phyloP scores from a whole-genome alignment of 2,888 invertebrate species.

The Tyria jacobaeae region DNA sequence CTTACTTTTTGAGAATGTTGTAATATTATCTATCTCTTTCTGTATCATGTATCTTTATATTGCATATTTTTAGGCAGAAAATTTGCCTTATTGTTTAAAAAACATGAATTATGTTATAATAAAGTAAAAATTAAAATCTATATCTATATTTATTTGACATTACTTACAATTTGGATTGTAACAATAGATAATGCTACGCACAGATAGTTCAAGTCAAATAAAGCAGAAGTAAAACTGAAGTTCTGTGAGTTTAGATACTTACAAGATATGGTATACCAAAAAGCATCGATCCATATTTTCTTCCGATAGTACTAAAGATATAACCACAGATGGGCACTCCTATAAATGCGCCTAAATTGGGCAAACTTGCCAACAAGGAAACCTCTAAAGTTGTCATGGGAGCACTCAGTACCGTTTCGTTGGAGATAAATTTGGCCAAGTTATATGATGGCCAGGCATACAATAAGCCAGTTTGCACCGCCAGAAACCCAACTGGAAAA shows the following conservation, averaged over 20 bases:
- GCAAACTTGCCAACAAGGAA: constrained; percentile 72
- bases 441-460: constrained; percentile 79
- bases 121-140: too few relatives aligned
- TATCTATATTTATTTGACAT: too few relatives aligned
- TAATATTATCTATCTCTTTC: too few relatives aligned
- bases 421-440: constrained; percentile 68
- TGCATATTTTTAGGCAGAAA: too few relatives aligned
- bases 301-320: constrained; percentile 69
- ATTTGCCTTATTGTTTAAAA: too few relatives aligned
- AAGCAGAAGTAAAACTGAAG: too few relatives aligned
- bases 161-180: too few relatives aligned
- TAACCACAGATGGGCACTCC: constrained; percentile 72
- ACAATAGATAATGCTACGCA: too few relatives aligned
- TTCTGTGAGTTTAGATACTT: too few relatives aligned
- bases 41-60: not conserved
- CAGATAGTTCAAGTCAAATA: too few relatives aligned
- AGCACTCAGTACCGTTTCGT: constrained; percentile 65
- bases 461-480: constrained; percentile 70
- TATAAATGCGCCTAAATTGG: constrained; percentile 70
- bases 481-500: constrained; percentile 72
- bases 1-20: not conserved
- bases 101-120: too few relatives aligned
- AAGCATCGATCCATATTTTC: constrained; percentile 75
- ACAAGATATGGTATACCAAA: constrained; percentile 76
- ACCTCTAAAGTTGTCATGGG: constrained; percentile 68